Base-by-base conservation (phyloP, 2,113 vertebrate genomes). In the Lagopus muta region DNA sequence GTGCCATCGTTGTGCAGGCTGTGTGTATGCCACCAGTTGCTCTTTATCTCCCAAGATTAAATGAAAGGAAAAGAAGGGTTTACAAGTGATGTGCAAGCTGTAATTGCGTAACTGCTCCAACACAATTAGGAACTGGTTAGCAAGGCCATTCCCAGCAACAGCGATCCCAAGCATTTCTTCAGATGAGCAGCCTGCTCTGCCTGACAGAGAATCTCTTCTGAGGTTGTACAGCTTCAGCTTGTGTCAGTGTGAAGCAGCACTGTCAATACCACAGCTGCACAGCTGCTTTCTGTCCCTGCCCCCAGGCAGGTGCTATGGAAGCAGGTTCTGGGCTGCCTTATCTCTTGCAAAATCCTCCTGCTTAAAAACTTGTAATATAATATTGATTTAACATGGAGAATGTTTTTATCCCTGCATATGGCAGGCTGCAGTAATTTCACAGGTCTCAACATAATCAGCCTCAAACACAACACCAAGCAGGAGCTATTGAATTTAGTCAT, bases 1-100 rank as follows among this genome's bases (percentile, higher is more conserved):
- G 11, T 58, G 50, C 27, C 45, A 34, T 80, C 2, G 0, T 5
- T 1, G 8, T 13, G 12, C 40, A 72, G 12, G 36, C 10, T 83
- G 27, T 60, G 1, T 3, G 2, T 15, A 6, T 5, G 8, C 45
- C 20, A 6, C 58, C 25, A 52, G 8, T 22, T 48, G 13, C 10
- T 70, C 55, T n/a, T n/a, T 27, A 50, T 21, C 13, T 74, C 1
- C 0, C 42, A 54, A 70, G 40, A 28, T 32, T 22, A 66, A 50
- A 38, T 21, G 34, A n/a, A 55, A 42, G 7, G 27, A 11, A 11
- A 43, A 18, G 9, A 78, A 38, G 9, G 16, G 8, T 8, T 34
- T 62, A 28, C 27, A 40, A 75, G 58, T 57, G 55, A 82, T 21
- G 9, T 70, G 14, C 45, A 38, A 38, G 55, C 13, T 3, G 8